phyloP scores from a whole-genome alignment of 2,113 vertebrate genomes.

The Rhagologus leucostigma region DNA sequence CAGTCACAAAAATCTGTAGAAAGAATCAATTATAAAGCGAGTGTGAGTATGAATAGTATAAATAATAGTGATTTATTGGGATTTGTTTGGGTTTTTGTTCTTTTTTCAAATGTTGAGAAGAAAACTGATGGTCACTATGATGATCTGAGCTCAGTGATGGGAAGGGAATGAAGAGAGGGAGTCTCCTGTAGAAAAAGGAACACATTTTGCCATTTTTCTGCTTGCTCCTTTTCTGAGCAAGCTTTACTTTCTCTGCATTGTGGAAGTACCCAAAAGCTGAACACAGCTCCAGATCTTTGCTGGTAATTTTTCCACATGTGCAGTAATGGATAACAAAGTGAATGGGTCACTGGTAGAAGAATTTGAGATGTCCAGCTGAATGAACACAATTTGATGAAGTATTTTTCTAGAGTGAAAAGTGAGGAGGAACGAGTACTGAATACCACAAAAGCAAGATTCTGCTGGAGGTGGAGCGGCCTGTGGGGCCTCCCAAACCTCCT shows the following conservation, averaged over 20 bases:
- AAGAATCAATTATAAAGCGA: background rate
- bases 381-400: background rate
- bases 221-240: background rate
- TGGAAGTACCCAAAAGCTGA: background rate
- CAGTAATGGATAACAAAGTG: background rate
- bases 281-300: accelerated
- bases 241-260: accelerated
- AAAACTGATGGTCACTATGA: accelerated
- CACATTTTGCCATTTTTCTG: background rate
- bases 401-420: background rate
- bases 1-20: background rate
- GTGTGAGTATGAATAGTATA: background rate
- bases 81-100: accelerated
- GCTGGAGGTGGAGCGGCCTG: background rate
- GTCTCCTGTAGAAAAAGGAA: background rate
- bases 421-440: background rate
- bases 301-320: background rate
- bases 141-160: background rate
- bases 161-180: background rate
- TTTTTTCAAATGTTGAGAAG: background rate
- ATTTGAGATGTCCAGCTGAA: background rate
- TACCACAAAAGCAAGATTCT: background rate
- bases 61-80: too few species aligned
- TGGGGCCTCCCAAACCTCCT: background rate
- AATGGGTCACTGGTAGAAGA: background rate